Evolutionary conservation across 2,888 invertebrate species (phyloP).

Genomic region (Brachypterus glaber): DNA sequence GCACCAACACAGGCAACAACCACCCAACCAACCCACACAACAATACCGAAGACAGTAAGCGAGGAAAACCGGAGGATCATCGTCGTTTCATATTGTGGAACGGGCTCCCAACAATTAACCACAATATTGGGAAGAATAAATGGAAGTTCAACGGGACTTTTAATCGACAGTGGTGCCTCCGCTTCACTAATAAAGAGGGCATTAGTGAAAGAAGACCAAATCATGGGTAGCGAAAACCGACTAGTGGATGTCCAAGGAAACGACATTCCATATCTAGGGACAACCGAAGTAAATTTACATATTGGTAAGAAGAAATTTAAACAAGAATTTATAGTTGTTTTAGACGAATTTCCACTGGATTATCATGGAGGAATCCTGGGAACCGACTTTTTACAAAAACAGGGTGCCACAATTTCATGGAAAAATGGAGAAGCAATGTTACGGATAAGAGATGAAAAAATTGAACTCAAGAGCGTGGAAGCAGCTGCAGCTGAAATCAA

Average conservation of each 20-base stretch:
- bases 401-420: too few relatives aligned
- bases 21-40: background rate
- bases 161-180: background rate
- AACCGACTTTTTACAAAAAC: background rate
- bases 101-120: too few relatives aligned
- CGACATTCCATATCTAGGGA: background rate
- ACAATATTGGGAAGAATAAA: background rate
- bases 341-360: background rate
- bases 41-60: too few relatives aligned
- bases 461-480: background rate
- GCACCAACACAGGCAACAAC: background rate
- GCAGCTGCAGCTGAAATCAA: too few relatives aligned
- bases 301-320: background rate
- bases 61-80: too few relatives aligned
- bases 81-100: too few relatives aligned
- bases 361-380: background rate
- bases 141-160: background rate
- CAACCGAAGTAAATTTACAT: too few relatives aligned
- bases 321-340: background rate
- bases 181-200: background rate
- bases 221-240: too few relatives aligned
- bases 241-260: background rate
- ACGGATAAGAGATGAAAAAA: background rate
- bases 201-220: too few relatives aligned
- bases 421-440: background rate